Conservation (phyloP, 2,888 invertebrate species). For the Drosophila mayaguana region DNA sequence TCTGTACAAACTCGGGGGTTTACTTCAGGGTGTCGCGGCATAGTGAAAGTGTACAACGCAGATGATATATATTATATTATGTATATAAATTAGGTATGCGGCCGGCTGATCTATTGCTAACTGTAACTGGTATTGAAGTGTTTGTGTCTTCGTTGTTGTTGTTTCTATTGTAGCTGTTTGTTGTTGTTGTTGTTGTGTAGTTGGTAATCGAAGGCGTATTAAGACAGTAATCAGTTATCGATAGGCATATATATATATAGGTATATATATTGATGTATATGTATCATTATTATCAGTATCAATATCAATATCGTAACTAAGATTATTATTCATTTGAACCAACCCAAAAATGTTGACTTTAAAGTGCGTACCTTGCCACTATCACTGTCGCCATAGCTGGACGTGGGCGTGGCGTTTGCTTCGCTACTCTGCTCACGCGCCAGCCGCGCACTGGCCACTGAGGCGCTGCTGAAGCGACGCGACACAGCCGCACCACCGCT, state of each 20-base stretch:
- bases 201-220: slow-evolving; percentile 69
- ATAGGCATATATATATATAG: slow-evolving; percentile 37
- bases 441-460: slow-evolving; percentile 58
- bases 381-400: slow-evolving; percentile 82
- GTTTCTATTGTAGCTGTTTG: slow-evolving; percentile 32
- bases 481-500: slow-evolving; percentile 46
- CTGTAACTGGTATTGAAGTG: slow-evolving; percentile 30
- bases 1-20: slow-evolving; percentile 15
- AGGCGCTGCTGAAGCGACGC: slow-evolving; percentile 82
- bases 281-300: slow-evolving; percentile 58
- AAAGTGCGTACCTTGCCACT: slow-evolving; percentile 86
- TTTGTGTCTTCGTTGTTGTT: slow-evolving; percentile 34
- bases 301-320: slow-evolving; percentile 52
- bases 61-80: slow-evolving; percentile 38
- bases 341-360: slow-evolving; percentile 85
- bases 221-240: slow-evolving; percentile 70
- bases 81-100: slow-evolving; percentile 40
- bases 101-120: slow-evolving; percentile 39
- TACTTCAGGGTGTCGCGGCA: slow-evolving; percentile 24
- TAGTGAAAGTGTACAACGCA: slow-evolving; percentile 27
- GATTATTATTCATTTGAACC: slow-evolving; percentile 84
- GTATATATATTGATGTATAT: slow-evolving; percentile 56
- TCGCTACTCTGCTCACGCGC: slow-evolving; percentile 52
- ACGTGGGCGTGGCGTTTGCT: slow-evolving; percentile 61
- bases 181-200: slow-evolving; percentile 47